Evolutionary conservation across 2,888 invertebrate species (phyloP), one percentile per base, ranked within the genome.

Genomic region (Mythimna ferrago): DNA sequence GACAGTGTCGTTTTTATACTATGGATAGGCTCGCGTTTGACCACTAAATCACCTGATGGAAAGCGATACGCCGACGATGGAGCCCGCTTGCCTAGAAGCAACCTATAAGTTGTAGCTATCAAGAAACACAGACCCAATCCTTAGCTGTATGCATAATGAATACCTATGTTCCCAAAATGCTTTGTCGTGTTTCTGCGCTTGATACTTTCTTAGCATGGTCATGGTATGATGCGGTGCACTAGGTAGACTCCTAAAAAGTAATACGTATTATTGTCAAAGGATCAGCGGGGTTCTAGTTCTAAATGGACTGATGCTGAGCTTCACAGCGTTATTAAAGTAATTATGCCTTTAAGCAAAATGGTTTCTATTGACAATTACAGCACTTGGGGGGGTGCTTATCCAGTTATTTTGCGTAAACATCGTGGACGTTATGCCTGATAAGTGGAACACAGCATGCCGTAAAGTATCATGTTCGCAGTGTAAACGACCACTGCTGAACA

Each of bases 241-340:
- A 41, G 41, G 5, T 11, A 14, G 16, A 48, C 48, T 48, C 16
- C 16, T 48, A 16, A 56, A 53, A 26, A 56, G 14, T 69, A 61
- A 71, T 57, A 60, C 53, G 53, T 70, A 63, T 75, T 81, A 65
- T 73, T 73, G 71, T 62, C 35, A 41, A 53, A 44, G 60, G 10
- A 64, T 4, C 76, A 81, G 79, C 63, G 75, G 71, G 81, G 78
- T 70, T 69, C 62, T 63, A 54, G 61, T 51, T 61, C 63, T 64
- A 78, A 80, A 78, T 78, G 73, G 69, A 75, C 68, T 54, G 66
- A 66, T 53, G 81, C 72, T 74, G 83, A 9, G 78, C 11, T 58
- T 26, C 66, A 83, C 75, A 78, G 53, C 68, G 54, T 68, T 73
- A 74, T 74, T 74, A 53, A 64, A 73, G 63, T 75, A 75, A 81